Base-by-base conservation (phyloP, 2,113 vertebrate species). In the Halcyon malimbica region DNA sequence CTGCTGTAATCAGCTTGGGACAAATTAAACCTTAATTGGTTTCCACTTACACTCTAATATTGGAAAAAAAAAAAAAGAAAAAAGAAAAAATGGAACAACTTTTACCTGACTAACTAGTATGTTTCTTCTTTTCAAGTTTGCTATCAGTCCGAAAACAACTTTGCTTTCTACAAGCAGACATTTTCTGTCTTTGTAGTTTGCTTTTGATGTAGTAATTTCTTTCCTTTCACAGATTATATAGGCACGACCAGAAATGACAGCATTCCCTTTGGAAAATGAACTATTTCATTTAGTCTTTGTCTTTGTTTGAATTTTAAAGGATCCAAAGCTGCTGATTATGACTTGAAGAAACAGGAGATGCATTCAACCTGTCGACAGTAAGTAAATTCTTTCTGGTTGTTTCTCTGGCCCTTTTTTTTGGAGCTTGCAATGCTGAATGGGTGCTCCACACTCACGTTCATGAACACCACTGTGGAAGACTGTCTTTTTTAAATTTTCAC, bases 61-160 rank as follows among this genome's bases (percentile, higher is more conserved):
- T 63, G 23, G 67, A 8, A 71, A 51, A 50, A 50, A 51, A 51
- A 51, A 51, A 25, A 13, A 14, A 51, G 15, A 83, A 85, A 78
- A 70, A n/a, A 51, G 67, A 83, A 75, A 70, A 25, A 70, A 7
- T 71, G 56, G 39, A 46, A 54, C 9, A 60, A 5, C 9, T 89
- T 92, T 97, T 95, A 97, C 93, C 89, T 94, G 71, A 89, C 95
- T 90, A 93, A 13, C 86, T 95, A 96, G 13, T 14, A 51, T 35
- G 35, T 20, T 67, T 68, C 77, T 68, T 83, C 89, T 87, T 91
- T 82, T 74, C 35, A 65, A 21, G 48, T 74, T 56, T 81, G 31
- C 29, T 79, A 29, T 57, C 11, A 67, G 44, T 50, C 39, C 71
- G 19, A 88, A 96, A 82, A 9, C 74, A 87, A 44, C n/a, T 67